phyloP scores from a whole-genome alignment of 2,888 invertebrate species.

The Endotricha flammealis region DNA sequence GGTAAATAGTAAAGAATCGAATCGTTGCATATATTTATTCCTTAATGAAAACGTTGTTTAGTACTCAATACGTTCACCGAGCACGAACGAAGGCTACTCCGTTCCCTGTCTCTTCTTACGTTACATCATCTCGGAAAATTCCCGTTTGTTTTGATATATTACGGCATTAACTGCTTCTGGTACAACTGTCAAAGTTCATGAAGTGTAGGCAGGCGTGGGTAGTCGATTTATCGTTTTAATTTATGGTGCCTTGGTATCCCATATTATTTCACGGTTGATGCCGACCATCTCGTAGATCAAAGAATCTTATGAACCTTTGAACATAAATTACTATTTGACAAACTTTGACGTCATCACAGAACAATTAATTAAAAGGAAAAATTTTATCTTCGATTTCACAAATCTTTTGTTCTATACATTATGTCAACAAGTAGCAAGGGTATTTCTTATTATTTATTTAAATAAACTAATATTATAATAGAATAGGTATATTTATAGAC shows the following conservation, averaged over 20 bases:
- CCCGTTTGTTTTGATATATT: conserved; percentile 28
- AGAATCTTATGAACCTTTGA: too few relatives aligned
- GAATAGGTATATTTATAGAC: too few relatives aligned
- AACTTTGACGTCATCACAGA: too few relatives aligned
- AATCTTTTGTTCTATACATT: too few relatives aligned
- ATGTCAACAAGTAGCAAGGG: too few relatives aligned
- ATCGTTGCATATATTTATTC: too few relatives aligned
- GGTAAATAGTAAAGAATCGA: too few relatives aligned
- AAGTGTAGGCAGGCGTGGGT: conserved; percentile 32
- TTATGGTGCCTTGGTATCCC: conserved; percentile 1
- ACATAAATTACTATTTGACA: too few relatives aligned
- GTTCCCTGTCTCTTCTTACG: background rate
- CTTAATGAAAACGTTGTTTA: background rate
- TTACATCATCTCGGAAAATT: conserved; percentile 11
- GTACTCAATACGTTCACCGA: background rate
- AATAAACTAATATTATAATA: too few relatives aligned
- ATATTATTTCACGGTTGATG: background rate
- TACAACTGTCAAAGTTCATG: conserved; percentile 27
- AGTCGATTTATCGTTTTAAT: conserved; percentile 12
- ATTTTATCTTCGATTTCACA: too few relatives aligned
- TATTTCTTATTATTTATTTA: too few relatives aligned
- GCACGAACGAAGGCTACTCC: background rate
- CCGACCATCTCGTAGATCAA: background rate
- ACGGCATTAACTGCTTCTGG: conserved; percentile 26
- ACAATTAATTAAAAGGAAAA: too few relatives aligned